Evolutionary conservation across 2,113 vertebrate genomes (phyloP).

Genomic region (Murina feae): DNA sequence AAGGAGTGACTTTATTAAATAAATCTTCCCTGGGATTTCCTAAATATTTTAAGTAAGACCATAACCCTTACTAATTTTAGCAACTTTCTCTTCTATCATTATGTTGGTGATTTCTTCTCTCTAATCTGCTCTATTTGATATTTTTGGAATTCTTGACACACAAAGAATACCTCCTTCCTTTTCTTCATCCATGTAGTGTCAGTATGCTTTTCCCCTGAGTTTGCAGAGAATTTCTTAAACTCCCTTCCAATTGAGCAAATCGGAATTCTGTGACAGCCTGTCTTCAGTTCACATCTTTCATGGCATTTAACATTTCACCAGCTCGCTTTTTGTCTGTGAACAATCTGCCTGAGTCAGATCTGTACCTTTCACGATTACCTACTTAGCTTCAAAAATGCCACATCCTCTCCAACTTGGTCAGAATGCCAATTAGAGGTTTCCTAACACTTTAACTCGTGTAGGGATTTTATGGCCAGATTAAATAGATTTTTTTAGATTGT

Average conservation of each 20-base stretch:
- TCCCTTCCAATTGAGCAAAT: not conserved
- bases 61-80: not conserved
- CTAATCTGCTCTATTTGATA: not conserved
- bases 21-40: not conserved
- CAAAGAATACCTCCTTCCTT: not conserved
- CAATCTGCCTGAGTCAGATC: not conserved
- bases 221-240: conserved; percentile 10
- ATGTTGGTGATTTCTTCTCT: not conserved
- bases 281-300: not conserved
- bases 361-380: not conserved
- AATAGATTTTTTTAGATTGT: not conserved
- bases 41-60: not conserved
- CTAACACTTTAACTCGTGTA: not conserved
- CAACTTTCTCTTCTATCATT: not conserved
- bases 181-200: not conserved
- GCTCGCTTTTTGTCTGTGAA: not conserved
- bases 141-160: not conserved
- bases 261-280: not conserved
- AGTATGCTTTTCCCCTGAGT: not conserved
- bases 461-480: not conserved
- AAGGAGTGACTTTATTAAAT: not conserved
- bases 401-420: not conserved
- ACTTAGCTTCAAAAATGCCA: not conserved
- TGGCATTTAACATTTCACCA: not conserved
- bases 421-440: not conserved